These are phyloP conservation scores for Lycophotia porphyrea DNA, from an alignment of 2,888 invertebrate genomes.

Conservation along the genomic window DNA sequence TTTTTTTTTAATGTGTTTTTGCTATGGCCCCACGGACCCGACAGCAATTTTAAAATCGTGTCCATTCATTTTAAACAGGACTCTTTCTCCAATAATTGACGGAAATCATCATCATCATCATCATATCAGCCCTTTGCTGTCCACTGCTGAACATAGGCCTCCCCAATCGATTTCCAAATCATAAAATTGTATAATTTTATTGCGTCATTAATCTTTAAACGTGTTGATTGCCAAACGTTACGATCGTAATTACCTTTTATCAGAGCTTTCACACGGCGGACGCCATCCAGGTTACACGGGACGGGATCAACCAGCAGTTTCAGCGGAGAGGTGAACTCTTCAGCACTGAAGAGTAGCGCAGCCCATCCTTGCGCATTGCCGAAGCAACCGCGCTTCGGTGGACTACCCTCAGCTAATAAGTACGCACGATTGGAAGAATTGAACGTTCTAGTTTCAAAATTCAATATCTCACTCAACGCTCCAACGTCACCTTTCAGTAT, in stretches of 20 bases:
- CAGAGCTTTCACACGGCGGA: conserved; percentile 84
- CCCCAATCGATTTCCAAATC: no score
- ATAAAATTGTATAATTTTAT: not conserved
- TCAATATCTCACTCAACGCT: conserved; percentile 85
- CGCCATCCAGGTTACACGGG: conserved; percentile 83
- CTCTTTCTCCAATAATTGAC: not conserved
- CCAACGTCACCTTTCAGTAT: conserved; percentile 87
- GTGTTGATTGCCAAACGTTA: not conserved
- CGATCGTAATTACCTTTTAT: conserved; percentile 83
- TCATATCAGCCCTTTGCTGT: no score
- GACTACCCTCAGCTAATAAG: conserved; percentile 81
- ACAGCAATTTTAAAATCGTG: not conserved
- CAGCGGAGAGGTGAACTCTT: conserved; percentile 78
- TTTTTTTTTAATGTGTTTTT: not conserved
- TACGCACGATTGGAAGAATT: conserved; percentile 85
- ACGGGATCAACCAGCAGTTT: conserved; percentile 85
- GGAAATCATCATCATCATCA: no score
- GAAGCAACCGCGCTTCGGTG: conserved; percentile 75
- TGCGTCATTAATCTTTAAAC: not conserved
- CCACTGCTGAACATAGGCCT: no score
- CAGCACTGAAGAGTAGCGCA: conserved; percentile 81
- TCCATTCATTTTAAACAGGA: not conserved
- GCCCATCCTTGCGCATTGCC: conserved; percentile 77
- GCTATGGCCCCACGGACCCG: no score
- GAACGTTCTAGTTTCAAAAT: conserved; percentile 84